A percentile compares a stretch with the other conserved stretches of the same genome.
These are phyloP conservation scores for Trinectes maculatus DNA, from an alignment of 2,113 vertebrate genomes.

Conservation along the genomic window DNA sequence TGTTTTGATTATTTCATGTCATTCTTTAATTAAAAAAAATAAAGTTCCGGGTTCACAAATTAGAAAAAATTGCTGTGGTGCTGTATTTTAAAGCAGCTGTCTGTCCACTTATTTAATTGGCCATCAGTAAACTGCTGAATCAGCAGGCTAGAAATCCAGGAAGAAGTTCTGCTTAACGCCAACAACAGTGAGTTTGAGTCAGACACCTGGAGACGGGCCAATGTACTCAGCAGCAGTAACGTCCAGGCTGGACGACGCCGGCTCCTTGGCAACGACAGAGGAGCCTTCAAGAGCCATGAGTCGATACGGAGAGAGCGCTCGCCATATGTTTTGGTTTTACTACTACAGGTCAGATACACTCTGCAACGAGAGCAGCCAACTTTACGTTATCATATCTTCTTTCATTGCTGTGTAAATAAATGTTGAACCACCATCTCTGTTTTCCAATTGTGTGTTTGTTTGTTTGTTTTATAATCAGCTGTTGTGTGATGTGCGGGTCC, in stretches of 20 bases:
- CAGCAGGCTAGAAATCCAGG: slow-evolving; percentile 5
- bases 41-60: too few relatives aligned
- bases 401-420: too few relatives aligned
- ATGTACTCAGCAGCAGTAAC: slow-evolving; percentile 9
- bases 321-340: slow-evolving; percentile 1
- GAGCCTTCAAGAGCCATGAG: slow-evolving; percentile 3
- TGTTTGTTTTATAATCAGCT: neutral
- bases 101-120: too few relatives aligned
- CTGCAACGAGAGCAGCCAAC: neutral
- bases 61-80: too few relatives aligned
- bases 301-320: slow-evolving; percentile 16
- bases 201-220: slow-evolving; percentile 47
- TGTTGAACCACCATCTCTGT: neutral
- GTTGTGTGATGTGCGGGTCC: neutral
- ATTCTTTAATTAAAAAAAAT: too few relatives aligned
- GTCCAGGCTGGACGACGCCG: slow-evolving; percentile 8
- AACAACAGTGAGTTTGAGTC: slow-evolving; percentile 20
- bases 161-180: slow-evolving; percentile 23
- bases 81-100: too few relatives aligned
- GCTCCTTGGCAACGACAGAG: slow-evolving; percentile 22
- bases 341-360: neutral
- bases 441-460: neutral
- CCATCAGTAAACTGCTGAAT: slow-evolving; percentile 12
- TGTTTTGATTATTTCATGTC: too few relatives aligned
- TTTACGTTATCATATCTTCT: neutral